These are phyloP conservation scores for Tenthredo distinguenda DNA, from an alignment of 2,888 invertebrate species.

Conservation along the genomic window DNA sequence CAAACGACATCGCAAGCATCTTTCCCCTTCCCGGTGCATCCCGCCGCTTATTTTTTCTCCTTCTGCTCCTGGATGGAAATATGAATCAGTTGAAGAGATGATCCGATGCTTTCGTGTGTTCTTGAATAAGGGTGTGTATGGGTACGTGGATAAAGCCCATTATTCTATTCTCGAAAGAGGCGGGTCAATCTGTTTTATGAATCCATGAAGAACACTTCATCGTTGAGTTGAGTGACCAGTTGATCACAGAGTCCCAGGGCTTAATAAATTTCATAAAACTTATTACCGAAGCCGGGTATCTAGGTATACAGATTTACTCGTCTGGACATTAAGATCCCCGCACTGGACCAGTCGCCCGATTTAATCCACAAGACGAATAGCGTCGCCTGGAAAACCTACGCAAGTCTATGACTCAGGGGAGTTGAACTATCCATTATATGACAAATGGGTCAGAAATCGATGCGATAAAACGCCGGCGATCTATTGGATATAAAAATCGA, in stretches of 20 bases:
- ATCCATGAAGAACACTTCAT: slow-evolving; percentile 54
- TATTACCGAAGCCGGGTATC: neutral
- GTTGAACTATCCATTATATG: neutral
- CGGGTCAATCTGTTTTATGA: slow-evolving; percentile 75
- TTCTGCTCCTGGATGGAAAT: neutral
- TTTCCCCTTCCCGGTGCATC: neutral
- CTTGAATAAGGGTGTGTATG: neutral
- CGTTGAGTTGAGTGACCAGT: neutral
- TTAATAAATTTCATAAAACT: neutral
- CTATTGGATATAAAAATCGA: neutral
- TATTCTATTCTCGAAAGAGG: slow-evolving; percentile 75
- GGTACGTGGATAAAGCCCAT: slow-evolving; percentile 60
- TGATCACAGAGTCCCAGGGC: neutral
- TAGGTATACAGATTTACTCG: neutral
- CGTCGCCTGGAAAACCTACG: neutral
- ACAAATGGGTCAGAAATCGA: neutral
- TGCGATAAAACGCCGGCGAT: neutral
- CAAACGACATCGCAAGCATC: neutral
- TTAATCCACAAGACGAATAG: slow-evolving; percentile 1
- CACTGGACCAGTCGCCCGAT: neutral
- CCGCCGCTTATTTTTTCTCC: neutral
- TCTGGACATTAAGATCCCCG: neutral
- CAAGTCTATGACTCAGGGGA: neutral
- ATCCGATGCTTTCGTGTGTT: neutral
- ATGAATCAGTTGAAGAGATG: neutral